Evolutionary conservation across 2,888 invertebrate genomes (phyloP).

Genomic region (Callyntrura sp.): DNA sequence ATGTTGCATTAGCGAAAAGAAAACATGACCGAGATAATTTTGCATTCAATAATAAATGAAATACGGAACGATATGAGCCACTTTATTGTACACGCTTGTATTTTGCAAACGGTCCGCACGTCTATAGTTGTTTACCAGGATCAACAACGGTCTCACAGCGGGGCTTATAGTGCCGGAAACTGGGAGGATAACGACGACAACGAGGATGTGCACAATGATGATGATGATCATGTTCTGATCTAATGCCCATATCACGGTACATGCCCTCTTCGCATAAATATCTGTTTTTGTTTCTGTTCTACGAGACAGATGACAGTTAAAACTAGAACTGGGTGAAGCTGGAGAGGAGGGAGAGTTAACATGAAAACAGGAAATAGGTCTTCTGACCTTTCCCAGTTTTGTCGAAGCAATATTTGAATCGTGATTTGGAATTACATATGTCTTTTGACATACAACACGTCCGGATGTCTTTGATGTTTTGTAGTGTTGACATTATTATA

Average conservation of each 20-base stretch:
- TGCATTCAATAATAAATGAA: constrained; percentile 3
- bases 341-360: background rate
- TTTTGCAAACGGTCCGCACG: background rate
- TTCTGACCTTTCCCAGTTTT: constrained; percentile 16
- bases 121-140: background rate
- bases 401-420: background rate
- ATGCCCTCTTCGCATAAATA: background rate
- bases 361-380: background rate
- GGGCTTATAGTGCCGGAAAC: constrained; percentile 12
- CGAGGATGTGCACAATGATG: background rate
- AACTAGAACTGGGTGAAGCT: background rate
- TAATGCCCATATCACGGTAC: background rate
- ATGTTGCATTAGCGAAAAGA: background rate
- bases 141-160: background rate
- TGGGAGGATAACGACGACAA: background rate
- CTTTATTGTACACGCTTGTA: background rate
- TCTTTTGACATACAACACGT: background rate
- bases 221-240: background rate
- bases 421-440: background rate
- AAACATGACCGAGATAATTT: background rate
- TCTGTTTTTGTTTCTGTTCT: constrained; percentile 35
- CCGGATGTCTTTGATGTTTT: constrained; percentile 1
- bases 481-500: background rate
- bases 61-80: background rate
- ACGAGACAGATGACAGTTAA: background rate